A percentile compares a stretch with the other conserved stretches of the same genome.
Conservation (phyloP, 2,113 vertebrate species). For the Athene noctua region DNA sequence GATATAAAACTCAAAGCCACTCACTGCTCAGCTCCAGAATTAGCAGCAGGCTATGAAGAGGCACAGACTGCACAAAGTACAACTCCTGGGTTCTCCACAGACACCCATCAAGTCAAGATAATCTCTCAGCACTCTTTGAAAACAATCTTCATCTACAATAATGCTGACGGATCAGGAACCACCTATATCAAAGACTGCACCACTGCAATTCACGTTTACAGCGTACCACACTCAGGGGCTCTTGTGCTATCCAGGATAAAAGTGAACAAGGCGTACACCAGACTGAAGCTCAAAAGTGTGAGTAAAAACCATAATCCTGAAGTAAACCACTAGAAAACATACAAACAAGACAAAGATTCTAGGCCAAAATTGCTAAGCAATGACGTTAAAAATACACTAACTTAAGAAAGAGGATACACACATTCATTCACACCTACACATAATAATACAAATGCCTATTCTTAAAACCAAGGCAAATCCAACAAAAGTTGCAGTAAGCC, state of each 20-base stretch:
- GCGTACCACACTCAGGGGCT: fast-evolving
- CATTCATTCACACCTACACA: not conserved
- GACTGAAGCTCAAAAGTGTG: not conserved
- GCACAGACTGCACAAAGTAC: not conserved
- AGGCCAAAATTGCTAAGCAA: not conserved
- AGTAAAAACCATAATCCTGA: not conserved
- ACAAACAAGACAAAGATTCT: not conserved
- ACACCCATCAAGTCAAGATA: not conserved
- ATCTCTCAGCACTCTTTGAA: not conserved
- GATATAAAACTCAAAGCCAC: not conserved
- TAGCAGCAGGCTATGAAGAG: not conserved
- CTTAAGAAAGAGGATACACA: not conserved
- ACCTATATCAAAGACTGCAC: not conserved
- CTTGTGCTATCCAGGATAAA: not conserved
- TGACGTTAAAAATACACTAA: not conserved
- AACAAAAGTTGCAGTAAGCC: not conserved
- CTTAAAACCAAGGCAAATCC: not conserved
- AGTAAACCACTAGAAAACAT: not conserved
- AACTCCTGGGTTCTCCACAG: fast-evolving
- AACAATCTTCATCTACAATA: not conserved
- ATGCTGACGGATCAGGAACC: not conserved
- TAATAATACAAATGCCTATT: not conserved
- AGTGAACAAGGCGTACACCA: not conserved
- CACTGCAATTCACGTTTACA: not conserved
- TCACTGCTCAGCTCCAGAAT: not conserved